phyloP scores from a whole-genome alignment of 2,113 vertebrate genomes.

The Egretta garzetta region DNA sequence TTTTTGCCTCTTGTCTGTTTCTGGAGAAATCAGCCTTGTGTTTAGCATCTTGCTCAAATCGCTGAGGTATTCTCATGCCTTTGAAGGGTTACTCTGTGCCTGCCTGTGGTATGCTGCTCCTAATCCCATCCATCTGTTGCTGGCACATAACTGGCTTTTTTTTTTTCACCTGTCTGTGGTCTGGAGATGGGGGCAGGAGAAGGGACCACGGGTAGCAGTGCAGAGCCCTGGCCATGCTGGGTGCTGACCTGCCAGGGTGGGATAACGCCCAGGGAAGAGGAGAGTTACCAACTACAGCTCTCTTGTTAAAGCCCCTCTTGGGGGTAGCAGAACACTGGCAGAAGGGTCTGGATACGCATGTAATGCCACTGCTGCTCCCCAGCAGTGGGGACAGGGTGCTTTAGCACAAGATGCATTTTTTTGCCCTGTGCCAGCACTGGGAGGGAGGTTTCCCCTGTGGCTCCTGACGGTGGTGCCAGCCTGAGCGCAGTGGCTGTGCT shows the following conservation, averaged over 20 bases:
- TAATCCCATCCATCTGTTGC: neutral
- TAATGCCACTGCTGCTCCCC: fast-evolving
- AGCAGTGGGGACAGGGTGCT: neutral
- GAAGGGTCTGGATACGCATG: fast-evolving
- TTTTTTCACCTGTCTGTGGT: neutral
- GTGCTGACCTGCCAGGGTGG: neutral
- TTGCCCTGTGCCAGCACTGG: fast-evolving
- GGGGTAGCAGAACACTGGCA: fast-evolving
- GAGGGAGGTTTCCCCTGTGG: no score
- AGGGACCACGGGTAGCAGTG: neutral
- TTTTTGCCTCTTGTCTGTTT: neutral
- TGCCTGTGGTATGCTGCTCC: neutral
- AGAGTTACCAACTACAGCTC: fast-evolving
- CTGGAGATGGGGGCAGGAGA: neutral
- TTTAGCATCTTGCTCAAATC: neutral
- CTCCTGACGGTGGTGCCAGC: neutral
- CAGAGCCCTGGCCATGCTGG: fast-evolving
- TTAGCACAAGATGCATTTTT: no score
- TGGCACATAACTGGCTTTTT: neutral
- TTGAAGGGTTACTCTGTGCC: neutral
- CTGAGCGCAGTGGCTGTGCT: fast-evolving
- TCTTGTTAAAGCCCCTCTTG: neutral
- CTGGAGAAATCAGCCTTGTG: neutral
- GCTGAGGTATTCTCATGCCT: neutral
- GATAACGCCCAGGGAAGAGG: fast-evolving